Conservation (phyloP, 2,888 invertebrate genomes). For the Quadroppia sp. region DNA sequence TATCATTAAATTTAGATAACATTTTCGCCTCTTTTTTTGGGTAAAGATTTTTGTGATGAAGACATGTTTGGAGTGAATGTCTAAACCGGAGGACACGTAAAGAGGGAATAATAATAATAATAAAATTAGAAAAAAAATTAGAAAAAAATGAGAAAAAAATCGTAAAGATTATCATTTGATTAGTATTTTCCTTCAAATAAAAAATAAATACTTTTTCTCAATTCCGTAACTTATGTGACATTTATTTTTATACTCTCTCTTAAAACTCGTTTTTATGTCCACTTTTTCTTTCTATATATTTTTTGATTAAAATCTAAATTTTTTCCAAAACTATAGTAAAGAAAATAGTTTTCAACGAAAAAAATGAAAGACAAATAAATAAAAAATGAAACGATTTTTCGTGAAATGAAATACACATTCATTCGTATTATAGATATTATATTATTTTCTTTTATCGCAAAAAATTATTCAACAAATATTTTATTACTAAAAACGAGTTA, state of each 20-base stretch:
- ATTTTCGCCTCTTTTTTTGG: no score
- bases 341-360: background rate
- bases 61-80: constrained; percentile 24
- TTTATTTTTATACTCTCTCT: constrained; percentile 9
- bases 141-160: background rate
- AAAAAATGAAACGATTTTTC: background rate
- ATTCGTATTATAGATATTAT: no score
- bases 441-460: background rate
- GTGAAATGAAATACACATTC: background rate
- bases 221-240: constrained; percentile 31
- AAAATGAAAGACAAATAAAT: background rate
- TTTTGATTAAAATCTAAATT: constrained; percentile 28
- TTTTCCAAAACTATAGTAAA: constrained; percentile 18
- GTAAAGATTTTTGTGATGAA: constrained; percentile 7
- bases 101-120: background rate
- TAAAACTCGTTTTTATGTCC: constrained; percentile 25
- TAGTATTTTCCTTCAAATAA: background rate
- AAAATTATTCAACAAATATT: constrained; percentile 5
- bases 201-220: background rate
- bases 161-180: constrained; percentile 34
- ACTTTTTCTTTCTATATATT: background rate
- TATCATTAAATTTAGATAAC: background rate
- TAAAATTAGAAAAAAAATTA: background rate
- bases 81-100: background rate
- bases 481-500: constrained; percentile 15